Evolutionary conservation across 2,113 vertebrate species (phyloP).

Genomic region (Heterocephalus glaber): DNA sequence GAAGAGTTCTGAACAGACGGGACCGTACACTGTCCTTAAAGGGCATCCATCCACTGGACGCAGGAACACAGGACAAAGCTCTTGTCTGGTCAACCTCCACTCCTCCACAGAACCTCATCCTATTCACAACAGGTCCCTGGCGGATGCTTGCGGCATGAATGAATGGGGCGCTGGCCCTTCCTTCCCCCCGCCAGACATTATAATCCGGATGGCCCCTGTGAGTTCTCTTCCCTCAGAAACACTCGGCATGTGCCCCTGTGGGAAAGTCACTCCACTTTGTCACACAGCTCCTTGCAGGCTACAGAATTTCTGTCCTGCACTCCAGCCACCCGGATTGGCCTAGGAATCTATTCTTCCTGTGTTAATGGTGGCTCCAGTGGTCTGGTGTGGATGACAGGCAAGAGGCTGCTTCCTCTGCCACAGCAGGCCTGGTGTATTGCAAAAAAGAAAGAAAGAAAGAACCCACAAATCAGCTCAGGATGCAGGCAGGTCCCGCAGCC

Average conservation of each 20-base stretch:
- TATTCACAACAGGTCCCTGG: neutral
- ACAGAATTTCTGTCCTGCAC: neutral
- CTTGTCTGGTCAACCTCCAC: neutral
- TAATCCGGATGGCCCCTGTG: neutral
- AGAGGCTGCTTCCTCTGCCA: neutral
- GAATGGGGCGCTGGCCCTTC: neutral
- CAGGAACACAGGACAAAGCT: neutral
- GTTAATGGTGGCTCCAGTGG: neutral
- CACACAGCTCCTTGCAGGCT: neutral
- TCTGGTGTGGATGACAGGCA: neutral
- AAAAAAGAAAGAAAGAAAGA: neutral
- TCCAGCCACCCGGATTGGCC: neutral
- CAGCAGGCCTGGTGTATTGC: neutral
- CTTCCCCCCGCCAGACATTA: neutral
- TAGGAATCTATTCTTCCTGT: neutral
- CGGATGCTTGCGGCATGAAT: neutral
- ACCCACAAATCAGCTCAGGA: neutral
- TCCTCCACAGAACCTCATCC: neutral
- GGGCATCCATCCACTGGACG: accelerated
- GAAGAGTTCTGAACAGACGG: neutral
- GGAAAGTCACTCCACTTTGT: too few relatives aligned
- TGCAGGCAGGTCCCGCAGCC: neutral
- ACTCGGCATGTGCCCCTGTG: neutral
- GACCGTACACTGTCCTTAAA: neutral
- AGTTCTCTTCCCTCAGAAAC: neutral